Conservation (phyloP, 2,888 invertebrate species). For the Cataglyphis albicans region DNA sequence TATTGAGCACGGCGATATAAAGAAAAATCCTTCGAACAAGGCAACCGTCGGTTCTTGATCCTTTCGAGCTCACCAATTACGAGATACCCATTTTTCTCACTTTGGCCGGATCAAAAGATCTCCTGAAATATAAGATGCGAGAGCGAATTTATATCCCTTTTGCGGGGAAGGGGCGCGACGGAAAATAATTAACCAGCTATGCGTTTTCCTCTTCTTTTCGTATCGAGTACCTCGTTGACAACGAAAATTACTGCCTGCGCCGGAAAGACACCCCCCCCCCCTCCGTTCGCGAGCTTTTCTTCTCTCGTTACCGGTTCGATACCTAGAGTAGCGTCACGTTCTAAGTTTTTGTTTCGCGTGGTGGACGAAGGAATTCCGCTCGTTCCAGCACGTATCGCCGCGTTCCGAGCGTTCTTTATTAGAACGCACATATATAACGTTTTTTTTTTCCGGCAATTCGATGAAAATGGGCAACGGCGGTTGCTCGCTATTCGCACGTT, state of each 20-base stretch:
- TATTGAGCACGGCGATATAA: neutral
- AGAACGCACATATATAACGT: slow-evolving; percentile 49
- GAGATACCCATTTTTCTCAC: slow-evolving; percentile 35
- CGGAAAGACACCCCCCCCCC: slow-evolving; percentile 38
- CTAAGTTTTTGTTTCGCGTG: slow-evolving; percentile 50
- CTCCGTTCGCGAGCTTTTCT: slow-evolving; percentile 36
- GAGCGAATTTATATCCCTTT: slow-evolving; percentile 56
- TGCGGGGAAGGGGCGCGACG: neutral
- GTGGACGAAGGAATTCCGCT: slow-evolving; percentile 26
- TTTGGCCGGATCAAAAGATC: slow-evolving; percentile 39
- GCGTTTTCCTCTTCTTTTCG: neutral
- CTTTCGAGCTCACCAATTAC: slow-evolving; percentile 46
- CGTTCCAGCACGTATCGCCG: slow-evolving; percentile 36
- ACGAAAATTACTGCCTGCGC: slow-evolving; percentile 49
- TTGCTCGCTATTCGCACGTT: slow-evolving; percentile 32
- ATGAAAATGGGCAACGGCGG: slow-evolving; percentile 40
- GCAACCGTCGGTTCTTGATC: slow-evolving; percentile 14
- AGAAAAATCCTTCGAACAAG: neutral
- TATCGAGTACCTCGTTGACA: slow-evolving; percentile 54
- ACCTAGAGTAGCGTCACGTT: slow-evolving; percentile 53
- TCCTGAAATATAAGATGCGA: slow-evolving; percentile 46
- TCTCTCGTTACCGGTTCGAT: slow-evolving; percentile 54
- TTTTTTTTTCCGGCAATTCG: slow-evolving; percentile 20
- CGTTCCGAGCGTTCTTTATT: slow-evolving; percentile 51
- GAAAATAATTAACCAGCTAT: slow-evolving; percentile 52